Evolutionary conservation across 2,113 vertebrate genomes (phyloP).

Genomic region (Girardinichthys multiradiatus): DNA sequence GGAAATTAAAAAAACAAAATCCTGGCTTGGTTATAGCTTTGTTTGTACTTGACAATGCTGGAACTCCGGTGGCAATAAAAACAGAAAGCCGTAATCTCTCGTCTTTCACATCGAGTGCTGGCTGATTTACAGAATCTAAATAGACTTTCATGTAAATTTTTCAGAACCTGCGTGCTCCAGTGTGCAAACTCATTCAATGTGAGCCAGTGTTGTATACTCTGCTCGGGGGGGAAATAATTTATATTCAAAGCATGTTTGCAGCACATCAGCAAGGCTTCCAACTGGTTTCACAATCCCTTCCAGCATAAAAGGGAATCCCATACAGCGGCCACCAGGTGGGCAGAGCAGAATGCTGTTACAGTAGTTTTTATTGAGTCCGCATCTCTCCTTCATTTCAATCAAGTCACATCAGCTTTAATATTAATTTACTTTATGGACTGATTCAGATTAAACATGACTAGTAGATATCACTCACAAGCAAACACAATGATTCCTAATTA

Average conservation of each 20-base stretch:
- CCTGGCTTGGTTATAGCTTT: not conserved
- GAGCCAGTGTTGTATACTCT: slow-evolving; percentile 20
- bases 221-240: slow-evolving; percentile 55
- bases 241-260: slow-evolving; percentile 67
- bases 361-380: slow-evolving; percentile 6
- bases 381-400: slow-evolving; percentile 18
- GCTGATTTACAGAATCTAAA: slow-evolving; percentile 38
- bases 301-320: slow-evolving; percentile 58
- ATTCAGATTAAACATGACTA: slow-evolving; percentile 3
- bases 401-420: not conserved
- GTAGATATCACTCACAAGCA: slow-evolving; percentile 1
- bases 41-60: not conserved
- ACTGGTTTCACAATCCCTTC: slow-evolving; percentile 63
- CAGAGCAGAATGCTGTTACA: slow-evolving; percentile 16
- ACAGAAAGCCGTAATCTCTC: not conserved
- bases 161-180: slow-evolving; percentile 28
- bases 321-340: slow-evolving; percentile 38
- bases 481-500: not conserved
- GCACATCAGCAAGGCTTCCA: slow-evolving; percentile 64
- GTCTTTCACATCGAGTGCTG: slow-evolving; percentile 16
- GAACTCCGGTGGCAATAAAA: not conserved
- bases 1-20: not conserved
- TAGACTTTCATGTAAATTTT: slow-evolving; percentile 40
- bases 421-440: not conserved
- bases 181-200: slow-evolving; percentile 37